A percentile compares a stretch with the other conserved stretches of the same genome.
Conservation (phyloP, 2,797 vertebrate genomes). For the Pterois miles region DNA sequence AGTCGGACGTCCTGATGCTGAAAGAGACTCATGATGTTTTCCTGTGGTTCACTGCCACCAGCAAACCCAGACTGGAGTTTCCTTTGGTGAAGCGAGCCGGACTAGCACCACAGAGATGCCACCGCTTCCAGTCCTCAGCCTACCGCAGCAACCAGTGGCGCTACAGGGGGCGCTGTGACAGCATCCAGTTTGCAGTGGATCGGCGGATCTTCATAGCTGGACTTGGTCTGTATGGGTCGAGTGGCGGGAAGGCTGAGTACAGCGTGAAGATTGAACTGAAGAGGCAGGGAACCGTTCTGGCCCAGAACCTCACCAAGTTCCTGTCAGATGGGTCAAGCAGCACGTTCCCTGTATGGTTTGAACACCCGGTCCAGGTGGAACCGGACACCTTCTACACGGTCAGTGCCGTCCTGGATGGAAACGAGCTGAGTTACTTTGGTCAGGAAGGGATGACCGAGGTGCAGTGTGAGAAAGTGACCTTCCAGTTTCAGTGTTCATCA, state of each 20-base stretch:
- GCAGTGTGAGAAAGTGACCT: constrained; percentile 92
- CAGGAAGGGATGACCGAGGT: constrained; percentile 97
- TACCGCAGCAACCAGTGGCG: constrained; percentile 97
- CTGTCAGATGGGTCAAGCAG: constrained; percentile 92
- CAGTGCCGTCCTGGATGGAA: constrained; percentile 91
- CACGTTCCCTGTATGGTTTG: constrained; percentile 92
- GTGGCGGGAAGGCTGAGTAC: constrained; percentile 91
- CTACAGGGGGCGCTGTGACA: constrained; percentile 94
- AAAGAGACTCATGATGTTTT: constrained; percentile 92
- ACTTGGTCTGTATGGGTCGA: constrained; percentile 92
- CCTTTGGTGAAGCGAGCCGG: constrained; percentile 86
- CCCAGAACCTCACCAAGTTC: constrained; percentile 91
- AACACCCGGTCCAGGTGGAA: constrained; percentile 94
- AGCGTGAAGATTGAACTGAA: constrained; percentile 92
- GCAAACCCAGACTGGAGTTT: constrained; percentile 90
- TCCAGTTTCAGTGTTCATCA: constrained; percentile 97
- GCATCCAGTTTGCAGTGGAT: constrained; percentile 95
- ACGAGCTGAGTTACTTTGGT: constrained; percentile 95
- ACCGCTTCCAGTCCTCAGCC: constrained; percentile 92
- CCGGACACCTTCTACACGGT: constrained; percentile 93
- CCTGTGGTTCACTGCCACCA: constrained; percentile 94
- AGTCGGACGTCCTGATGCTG: constrained; percentile 90
- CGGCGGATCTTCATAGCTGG: constrained; percentile 92
- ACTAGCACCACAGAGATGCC: constrained; percentile 88
- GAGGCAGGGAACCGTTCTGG: constrained; percentile 87